Conservation (phyloP, 2,113 vertebrate species). For the Platycercus adscitus region DNA sequence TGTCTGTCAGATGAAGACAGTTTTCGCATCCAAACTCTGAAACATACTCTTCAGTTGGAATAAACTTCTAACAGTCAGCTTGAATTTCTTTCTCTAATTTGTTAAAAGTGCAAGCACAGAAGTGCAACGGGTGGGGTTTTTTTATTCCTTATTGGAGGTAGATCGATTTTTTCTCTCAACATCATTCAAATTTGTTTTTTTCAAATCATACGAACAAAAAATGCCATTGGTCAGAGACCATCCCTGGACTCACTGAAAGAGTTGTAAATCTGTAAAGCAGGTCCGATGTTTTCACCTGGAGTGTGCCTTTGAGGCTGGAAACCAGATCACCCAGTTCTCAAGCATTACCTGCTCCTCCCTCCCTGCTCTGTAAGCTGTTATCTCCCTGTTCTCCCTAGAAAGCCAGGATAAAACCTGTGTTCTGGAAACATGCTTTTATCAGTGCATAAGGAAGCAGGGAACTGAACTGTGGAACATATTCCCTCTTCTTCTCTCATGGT, state of each 20-base stretch:
- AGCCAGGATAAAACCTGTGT: not conserved
- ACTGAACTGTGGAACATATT: not conserved
- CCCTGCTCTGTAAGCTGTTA: not conserved
- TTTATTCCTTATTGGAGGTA: not conserved
- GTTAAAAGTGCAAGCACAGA: not conserved
- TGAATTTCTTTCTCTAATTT: not conserved
- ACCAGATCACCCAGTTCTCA: not conserved
- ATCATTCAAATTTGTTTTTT: not conserved
- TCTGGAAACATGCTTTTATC: not conserved
- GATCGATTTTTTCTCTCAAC: not conserved
- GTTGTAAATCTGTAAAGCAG: not conserved
- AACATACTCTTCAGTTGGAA: not conserved
- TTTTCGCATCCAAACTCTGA: not conserved
- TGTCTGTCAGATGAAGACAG: not conserved
- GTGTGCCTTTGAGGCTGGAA: not conserved
- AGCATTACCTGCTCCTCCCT: not conserved
- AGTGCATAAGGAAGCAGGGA: not conserved
- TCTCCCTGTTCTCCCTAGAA: not conserved
- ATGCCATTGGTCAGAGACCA: not conserved
- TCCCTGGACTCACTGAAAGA: not conserved
- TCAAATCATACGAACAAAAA: not conserved
- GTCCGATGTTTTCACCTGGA: not conserved
- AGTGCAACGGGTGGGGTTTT: not conserved
- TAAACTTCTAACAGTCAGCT: not conserved
- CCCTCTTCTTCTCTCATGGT: not conserved